phyloP scores from a whole-genome alignment of 2,113 vertebrate genomes.

The Tachuris rubrigastra region DNA sequence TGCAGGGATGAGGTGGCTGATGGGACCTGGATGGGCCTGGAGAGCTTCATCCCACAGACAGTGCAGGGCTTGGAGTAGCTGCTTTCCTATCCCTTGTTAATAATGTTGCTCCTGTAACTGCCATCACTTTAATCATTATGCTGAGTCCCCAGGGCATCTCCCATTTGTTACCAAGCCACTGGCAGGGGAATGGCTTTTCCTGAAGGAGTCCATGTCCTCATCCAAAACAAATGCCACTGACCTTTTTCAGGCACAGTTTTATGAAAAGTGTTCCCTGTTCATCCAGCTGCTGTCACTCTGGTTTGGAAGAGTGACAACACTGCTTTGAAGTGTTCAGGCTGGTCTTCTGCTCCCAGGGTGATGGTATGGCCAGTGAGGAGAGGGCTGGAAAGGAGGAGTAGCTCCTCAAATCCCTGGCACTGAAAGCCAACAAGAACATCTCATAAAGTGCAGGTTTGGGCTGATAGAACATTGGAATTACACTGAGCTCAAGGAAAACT shows the following conservation, averaged over 20 bases:
- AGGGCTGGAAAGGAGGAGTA: neutral
- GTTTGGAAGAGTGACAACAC: neutral
- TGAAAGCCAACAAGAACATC: neutral
- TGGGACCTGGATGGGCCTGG: too few species aligned
- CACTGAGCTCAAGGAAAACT: neutral
- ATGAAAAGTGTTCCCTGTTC: neutral
- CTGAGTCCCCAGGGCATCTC: neutral
- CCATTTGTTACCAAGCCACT: neutral
- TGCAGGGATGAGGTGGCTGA: too few species aligned
- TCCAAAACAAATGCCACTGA: neutral
- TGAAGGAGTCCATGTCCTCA: neutral
- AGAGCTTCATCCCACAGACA: too few species aligned
- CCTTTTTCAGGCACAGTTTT: neutral
- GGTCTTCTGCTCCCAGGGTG: neutral
- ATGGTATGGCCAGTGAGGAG: fast-evolving
- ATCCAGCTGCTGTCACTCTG: neutral
- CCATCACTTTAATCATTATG: neutral
- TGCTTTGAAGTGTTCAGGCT: neutral
- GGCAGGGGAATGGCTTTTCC: neutral
- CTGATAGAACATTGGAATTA: neutral
- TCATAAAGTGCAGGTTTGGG: neutral
- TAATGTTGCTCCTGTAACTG: neutral
- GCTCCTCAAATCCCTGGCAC: neutral
- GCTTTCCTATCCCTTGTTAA: too few species aligned
- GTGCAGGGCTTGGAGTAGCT: too few species aligned